phyloP scores from a whole-genome alignment of 1,140 invertebrate species.

The Argopecten irradians region DNA sequence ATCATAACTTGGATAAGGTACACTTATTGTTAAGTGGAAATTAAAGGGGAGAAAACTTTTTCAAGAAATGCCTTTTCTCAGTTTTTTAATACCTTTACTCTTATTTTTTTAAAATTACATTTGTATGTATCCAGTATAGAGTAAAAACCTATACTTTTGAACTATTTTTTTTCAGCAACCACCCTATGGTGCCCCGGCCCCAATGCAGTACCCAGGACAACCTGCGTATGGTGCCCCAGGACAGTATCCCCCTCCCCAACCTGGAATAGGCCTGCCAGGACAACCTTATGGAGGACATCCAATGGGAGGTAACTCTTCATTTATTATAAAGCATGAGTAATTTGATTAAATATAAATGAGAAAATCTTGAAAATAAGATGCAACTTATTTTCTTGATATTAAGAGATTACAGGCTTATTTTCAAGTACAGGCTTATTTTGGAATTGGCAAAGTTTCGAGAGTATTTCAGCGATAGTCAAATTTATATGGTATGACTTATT shows the following conservation, averaged over 20 bases:
- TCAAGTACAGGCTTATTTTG: neutral
- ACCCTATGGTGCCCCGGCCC: slow-evolving; percentile 36
- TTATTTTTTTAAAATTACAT: too few species aligned
- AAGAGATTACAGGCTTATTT: neutral
- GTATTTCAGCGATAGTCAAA: neutral
- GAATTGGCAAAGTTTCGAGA: neutral
- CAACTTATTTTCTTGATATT: neutral
- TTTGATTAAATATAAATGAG: neutral
- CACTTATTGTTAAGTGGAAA: too few species aligned
- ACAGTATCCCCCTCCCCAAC: slow-evolving; percentile 36
- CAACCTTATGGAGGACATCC: slow-evolving; percentile 38
- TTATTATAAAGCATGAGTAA: neutral
- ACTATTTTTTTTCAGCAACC: neutral
- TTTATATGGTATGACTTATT: neutral
- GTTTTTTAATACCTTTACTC: too few species aligned
- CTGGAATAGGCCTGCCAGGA: slow-evolving; percentile 29
- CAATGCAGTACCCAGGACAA: slow-evolving; percentile 41
- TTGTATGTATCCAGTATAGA: too few species aligned
- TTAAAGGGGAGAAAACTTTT: too few species aligned
- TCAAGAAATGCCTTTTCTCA: too few species aligned
- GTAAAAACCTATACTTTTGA: too few species aligned
- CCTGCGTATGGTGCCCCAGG: slow-evolving; percentile 47
- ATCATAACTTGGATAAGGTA: too few species aligned
- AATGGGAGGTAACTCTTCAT: neutral
- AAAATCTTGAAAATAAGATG: neutral